phyloP scores from a whole-genome alignment of 2,797 vertebrate genomes.

The Phoeniculus purpureus region DNA sequence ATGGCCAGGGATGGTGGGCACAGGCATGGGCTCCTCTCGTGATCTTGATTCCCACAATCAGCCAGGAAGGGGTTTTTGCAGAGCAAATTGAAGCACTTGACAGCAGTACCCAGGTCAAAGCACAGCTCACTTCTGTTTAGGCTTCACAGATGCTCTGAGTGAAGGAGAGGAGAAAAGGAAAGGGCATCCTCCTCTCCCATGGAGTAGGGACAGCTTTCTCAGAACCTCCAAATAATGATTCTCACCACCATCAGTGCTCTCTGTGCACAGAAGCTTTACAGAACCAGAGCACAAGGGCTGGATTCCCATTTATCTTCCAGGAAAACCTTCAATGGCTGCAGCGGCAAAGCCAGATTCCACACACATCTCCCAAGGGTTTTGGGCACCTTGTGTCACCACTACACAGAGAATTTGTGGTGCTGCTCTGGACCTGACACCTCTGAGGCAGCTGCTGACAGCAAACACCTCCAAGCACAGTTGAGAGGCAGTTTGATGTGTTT shows the following conservation, averaged over 20 bases:
- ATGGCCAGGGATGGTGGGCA: not conserved
- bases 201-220: accelerated
- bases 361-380: not conserved
- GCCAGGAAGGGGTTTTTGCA: not conserved
- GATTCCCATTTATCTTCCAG: not conserved
- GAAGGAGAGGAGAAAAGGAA: not conserved
- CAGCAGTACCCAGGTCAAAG: constrained; percentile 41
- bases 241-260: not conserved
- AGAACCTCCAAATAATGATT: accelerated
- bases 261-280: not conserved
- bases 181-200: not conserved
- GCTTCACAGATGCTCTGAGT: not conserved
- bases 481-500: not conserved
- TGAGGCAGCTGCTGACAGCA: not conserved
- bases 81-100: constrained; percentile 13
- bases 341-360: not conserved
- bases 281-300: not conserved
- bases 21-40: not conserved
- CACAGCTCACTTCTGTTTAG: not conserved
- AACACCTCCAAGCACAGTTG: not conserved
- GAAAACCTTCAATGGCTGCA: not conserved
- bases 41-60: not conserved
- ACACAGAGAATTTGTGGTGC: not conserved
- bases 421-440: not conserved
- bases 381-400: not conserved